Percentiles rank a stretch among this genome's conserved stretches.
Conservation (phyloP, 2,113 vertebrate species). For the Melanocharis versteri region DNA sequence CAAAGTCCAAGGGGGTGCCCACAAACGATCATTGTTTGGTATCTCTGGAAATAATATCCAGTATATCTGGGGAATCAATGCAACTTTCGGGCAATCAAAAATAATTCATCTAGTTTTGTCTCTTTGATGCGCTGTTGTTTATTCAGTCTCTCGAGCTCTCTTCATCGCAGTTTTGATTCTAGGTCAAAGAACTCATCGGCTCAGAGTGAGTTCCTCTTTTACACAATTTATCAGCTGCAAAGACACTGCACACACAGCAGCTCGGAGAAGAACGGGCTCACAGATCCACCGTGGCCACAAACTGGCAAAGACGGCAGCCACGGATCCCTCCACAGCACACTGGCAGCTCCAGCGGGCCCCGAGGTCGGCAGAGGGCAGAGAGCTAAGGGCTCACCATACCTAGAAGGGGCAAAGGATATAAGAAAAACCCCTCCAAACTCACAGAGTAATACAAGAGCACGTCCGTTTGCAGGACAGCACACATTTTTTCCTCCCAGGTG, state of each 20-base stretch:
- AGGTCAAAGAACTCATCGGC: not conserved
- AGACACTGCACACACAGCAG: not conserved
- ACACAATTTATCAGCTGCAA: not conserved
- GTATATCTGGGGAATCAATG: not conserved
- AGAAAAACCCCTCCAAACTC: not conserved
- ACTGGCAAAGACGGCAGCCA: not conserved
- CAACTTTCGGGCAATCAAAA: not conserved
- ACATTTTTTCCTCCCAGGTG: not conserved
- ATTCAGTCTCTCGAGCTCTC: not conserved
- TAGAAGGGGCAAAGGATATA: rapidly evolving
- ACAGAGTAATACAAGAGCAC: not conserved
- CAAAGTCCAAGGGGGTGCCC: not conserved
- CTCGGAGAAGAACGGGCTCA: rapidly evolving
- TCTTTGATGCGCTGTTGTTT: not conserved
- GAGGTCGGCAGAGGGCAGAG: not conserved
- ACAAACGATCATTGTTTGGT: not conserved
- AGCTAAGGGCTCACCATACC: not conserved
- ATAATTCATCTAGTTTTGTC: not conserved
- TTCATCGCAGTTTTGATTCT: not conserved
- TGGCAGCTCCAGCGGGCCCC: not conserved
- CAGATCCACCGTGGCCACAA: rapidly evolving
- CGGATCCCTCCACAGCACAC: not conserved
- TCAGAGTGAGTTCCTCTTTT: not conserved
- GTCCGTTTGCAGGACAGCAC: not conserved
- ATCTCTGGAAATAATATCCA: not conserved